A percentile compares a stretch with the other conserved stretches of the same genome.
Conservation (phyloP, 2,888 invertebrate genomes). For the Coremacera marginata region DNA sequence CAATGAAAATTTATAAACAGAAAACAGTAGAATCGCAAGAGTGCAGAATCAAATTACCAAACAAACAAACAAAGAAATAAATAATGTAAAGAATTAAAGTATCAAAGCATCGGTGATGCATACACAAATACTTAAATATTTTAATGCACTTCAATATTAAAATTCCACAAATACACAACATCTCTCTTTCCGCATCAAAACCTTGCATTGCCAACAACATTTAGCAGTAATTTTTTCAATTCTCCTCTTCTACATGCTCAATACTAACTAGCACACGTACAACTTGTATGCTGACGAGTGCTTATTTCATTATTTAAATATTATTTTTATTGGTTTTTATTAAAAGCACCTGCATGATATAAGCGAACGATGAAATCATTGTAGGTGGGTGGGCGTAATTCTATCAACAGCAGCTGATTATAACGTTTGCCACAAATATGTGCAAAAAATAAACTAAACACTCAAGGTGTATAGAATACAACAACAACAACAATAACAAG, state of each 20-base stretch:
- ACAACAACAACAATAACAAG: not conserved
- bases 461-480: not conserved
- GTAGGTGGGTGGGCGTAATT: too few species aligned
- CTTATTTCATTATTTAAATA: too few species aligned
- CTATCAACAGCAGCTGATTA: not conserved
- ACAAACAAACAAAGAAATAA: not conserved
- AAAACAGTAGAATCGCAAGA: not conserved
- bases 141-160: not conserved
- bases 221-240: too few species aligned
- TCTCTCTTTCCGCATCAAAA: not conserved
- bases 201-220: not conserved
- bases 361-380: too few species aligned
- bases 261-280: too few species aligned
- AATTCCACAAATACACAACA: too few species aligned
- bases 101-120: not conserved
- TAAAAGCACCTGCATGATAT: too few species aligned
- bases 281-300: too few species aligned
- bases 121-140: slow-evolving; percentile 2
- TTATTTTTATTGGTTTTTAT: too few species aligned
- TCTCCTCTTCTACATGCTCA: too few species aligned
- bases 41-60: not conserved
- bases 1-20: not conserved
- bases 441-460: not conserved
- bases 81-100: not conserved
- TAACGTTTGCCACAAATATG: not conserved